Evolutionary conservation across 2,797 vertebrate genomes (phyloP).

Genomic region (Macropodus opercularis): DNA sequence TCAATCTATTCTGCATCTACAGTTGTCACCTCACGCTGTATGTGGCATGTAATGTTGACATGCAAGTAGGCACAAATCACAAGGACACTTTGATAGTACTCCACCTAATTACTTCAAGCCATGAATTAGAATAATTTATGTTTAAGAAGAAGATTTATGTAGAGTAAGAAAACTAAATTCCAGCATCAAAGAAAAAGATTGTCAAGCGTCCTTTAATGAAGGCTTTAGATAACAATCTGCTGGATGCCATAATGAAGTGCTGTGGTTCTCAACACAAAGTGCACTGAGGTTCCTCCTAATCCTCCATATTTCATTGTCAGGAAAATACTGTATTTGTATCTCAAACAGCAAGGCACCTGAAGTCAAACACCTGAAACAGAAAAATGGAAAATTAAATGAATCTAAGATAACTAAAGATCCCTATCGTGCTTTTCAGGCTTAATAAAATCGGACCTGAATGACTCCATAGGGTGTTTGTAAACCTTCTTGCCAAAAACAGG

Average conservation of each 20-base stretch:
- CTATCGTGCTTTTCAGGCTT: too few relatives aligned
- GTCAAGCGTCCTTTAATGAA: slow-evolving; percentile 17
- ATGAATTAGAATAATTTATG: slow-evolving; percentile 17
- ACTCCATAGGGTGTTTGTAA: too few relatives aligned
- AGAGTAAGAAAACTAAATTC: slow-evolving; percentile 6
- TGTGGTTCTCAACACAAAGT: neutral
- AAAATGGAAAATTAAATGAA: too few relatives aligned
- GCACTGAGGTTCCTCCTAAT: too few relatives aligned
- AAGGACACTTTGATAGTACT: neutral
- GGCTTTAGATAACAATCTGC: slow-evolving; percentile 10
- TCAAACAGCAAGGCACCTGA: too few relatives aligned
- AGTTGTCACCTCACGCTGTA: neutral
- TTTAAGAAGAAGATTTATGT: slow-evolving; percentile 11
- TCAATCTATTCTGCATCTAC: neutral
- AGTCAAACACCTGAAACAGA: too few relatives aligned
- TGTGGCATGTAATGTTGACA: neutral
- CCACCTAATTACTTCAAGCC: slow-evolving; percentile 13
- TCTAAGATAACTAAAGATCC: too few relatives aligned
- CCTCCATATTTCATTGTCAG: neutral
- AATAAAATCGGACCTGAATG: too few relatives aligned
- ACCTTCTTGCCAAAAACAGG: too few relatives aligned
- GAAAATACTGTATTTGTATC: neutral
- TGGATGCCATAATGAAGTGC: slow-evolving; percentile 16
- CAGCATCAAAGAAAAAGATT: slow-evolving; percentile 23
- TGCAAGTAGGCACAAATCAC: slow-evolving; percentile 1